Evolutionary conservation across 2,113 vertebrate species (phyloP).

Genomic region (Hemiscyllium ocellatum): DNA sequence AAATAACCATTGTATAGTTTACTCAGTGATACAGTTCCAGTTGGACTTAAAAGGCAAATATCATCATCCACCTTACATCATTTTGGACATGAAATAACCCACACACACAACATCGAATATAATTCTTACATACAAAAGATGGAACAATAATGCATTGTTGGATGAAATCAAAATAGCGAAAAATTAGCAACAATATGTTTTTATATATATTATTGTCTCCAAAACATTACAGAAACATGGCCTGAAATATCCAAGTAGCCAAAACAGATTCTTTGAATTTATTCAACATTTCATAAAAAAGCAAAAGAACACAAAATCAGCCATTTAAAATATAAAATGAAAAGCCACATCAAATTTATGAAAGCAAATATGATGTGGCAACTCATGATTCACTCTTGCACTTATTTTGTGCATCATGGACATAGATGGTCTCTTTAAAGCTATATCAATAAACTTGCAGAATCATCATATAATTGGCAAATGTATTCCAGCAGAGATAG

Average conservation of each 20-base stretch:
- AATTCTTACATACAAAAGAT: neutral
- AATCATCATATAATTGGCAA: neutral
- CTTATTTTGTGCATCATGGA: neutral
- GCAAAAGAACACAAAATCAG: neutral
- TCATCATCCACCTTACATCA: too few species aligned
- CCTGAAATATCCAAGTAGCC: neutral
- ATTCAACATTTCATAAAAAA: neutral
- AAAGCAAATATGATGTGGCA: neutral
- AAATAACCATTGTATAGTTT: too few species aligned
- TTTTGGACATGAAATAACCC: too few species aligned
- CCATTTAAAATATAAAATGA: neutral
- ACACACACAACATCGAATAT: too few species aligned
- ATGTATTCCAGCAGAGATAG: neutral
- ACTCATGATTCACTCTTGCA: neutral
- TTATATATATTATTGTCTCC: neutral
- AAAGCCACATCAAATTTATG: neutral
- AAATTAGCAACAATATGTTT: neutral
- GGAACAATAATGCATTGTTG: neutral
- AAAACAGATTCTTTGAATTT: neutral
- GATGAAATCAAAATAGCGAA: neutral
- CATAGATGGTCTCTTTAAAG: neutral
- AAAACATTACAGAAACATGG: neutral
- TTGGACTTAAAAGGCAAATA: too few species aligned
- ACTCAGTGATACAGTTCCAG: too few species aligned
- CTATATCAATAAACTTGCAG: neutral